These are phyloP conservation scores for Microtus richardsoni DNA, from an alignment of 2,113 vertebrate genomes.

Conservation along the genomic window DNA sequence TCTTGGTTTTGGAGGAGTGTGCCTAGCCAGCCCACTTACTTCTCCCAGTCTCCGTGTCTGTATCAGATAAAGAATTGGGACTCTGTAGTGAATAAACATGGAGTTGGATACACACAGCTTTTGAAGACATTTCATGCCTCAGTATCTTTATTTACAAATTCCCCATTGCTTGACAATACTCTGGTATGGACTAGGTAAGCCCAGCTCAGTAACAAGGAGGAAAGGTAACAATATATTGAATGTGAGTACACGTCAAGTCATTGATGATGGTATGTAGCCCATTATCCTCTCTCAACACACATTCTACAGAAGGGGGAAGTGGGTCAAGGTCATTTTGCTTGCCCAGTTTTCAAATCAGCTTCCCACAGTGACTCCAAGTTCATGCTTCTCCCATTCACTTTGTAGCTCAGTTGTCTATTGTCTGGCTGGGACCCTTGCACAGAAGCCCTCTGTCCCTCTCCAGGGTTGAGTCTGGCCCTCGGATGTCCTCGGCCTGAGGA, in stretches of 20 bases:
- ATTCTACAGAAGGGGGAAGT: slow-evolving; percentile 6
- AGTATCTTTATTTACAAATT: slow-evolving; percentile 32
- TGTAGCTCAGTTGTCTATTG: neutral
- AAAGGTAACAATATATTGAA: neutral
- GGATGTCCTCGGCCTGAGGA: neutral
- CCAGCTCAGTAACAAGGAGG: neutral
- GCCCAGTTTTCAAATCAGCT: neutral
- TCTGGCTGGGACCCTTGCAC: neutral
- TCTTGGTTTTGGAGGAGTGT: slow-evolving; percentile 19
- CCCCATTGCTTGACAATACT: neutral
- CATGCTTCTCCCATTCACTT: neutral
- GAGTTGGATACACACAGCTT: neutral
- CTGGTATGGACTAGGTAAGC: neutral
- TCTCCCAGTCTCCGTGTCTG: neutral
- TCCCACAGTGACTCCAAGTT: neutral
- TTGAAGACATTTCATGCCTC: neutral
- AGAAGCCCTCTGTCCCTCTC: neutral
- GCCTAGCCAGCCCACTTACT: neutral
- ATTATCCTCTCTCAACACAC: neutral
- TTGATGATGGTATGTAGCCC: neutral
- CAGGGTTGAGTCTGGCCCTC: neutral
- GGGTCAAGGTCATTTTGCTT: slow-evolving; percentile 56
- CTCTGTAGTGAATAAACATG: neutral
- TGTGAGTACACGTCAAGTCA: neutral
- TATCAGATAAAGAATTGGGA: neutral